A percentile compares a stretch with the other conserved stretches of the same genome.
phyloP scores from a whole-genome alignment of 2,797 vertebrate species.

The Onychomys torridus region DNA sequence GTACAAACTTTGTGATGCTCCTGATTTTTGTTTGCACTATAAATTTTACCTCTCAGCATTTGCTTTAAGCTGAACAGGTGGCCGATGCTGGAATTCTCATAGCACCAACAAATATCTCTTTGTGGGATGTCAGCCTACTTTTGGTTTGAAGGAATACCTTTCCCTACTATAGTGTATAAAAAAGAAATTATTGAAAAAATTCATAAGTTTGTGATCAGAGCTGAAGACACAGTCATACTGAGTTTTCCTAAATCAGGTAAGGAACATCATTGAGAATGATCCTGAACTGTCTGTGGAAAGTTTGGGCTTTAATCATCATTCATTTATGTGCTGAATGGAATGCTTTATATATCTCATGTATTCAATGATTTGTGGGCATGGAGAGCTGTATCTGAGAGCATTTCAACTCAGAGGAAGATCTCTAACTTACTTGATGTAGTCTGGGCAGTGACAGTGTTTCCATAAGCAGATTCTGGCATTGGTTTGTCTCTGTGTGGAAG shows the following conservation, averaged over 20 bases:
- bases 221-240: not conserved
- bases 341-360: too few relatives aligned
- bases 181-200: not conserved
- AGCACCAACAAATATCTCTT: not conserved
- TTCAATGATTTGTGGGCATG: not conserved
- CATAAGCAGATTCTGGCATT: not conserved
- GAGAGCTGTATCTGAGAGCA: not conserved
- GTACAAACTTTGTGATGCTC: not conserved
- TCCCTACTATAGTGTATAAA: accelerated
- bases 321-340: too few relatives aligned
- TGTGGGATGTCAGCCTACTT: not conserved
- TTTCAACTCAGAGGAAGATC: not conserved
- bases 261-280: not conserved
- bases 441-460: too few relatives aligned
- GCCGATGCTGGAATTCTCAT: not conserved
- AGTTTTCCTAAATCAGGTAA: not conserved
- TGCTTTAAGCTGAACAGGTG: not conserved
- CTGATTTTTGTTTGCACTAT: not conserved
- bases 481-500: not conserved
- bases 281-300: not conserved
- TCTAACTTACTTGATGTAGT: not conserved
- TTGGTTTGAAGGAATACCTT: not conserved
- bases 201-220: not conserved
- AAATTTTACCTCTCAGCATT: not conserved
- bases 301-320: not conserved